Evolutionary conservation across 2,888 invertebrate genomes (phyloP), one percentile per base, ranked within the genome.

Genomic region (Lycophotia porphyrea): DNA sequence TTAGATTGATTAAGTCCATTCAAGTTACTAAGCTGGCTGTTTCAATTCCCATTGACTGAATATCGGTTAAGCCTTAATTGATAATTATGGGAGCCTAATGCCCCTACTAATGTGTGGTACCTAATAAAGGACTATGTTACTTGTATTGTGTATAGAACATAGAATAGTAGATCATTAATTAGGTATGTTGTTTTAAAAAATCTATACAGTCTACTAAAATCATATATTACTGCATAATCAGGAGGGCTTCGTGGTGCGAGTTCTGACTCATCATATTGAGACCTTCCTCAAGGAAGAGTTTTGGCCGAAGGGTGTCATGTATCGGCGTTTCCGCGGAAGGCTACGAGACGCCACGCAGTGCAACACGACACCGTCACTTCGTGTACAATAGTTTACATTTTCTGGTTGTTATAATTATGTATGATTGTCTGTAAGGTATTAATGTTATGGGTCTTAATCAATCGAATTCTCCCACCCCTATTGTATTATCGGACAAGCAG

Each of bases 1-100:
- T 64, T 58, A 67, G 42, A 71, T 66, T 74, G 49, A 68, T 84
- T 67, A 55, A 58, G 39, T 44, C 24, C 21, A 80, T 84, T 78
- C 47, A 67, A 79, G 55, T 39, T 8, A 8, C 18, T 60, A 44
- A 67, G 66, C 66, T 55, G 44, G 27, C 52, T 39, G 83, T 52
- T 82, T 78, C 79, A 60, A 70, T 78, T 70, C 34, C 24, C 24
- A 66, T 76, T 70, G 44, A 67, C 69, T 68, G 55, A 65, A 61
- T 71, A 47, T 52, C 34, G 7, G 65, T 21, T 80, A 47, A 74
- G 80, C 80, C 68, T 34, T 65, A 80, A 80, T 61, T 69, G 47
- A 73, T 68, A 68, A 73, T 84, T 78, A 83, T 31, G 4, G 47
- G 11, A 60, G 55, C 31, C 27, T 67, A 68, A 77, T 55, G 36